These are phyloP conservation scores for Epinotia demarniana DNA, from an alignment of 2,888 invertebrate species.

Conservation along the genomic window DNA sequence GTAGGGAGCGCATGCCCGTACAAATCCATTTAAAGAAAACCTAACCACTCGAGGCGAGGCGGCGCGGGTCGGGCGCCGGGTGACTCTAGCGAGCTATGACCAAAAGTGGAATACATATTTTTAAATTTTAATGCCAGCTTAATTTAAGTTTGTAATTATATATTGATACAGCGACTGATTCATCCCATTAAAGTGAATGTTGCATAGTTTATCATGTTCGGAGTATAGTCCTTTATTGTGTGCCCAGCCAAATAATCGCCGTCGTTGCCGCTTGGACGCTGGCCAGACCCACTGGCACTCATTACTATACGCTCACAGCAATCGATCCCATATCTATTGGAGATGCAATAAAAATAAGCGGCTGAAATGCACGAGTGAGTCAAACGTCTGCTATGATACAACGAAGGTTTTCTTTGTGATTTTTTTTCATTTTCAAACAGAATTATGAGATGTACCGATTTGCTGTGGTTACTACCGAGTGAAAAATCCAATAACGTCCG, in stretches of 20 bases:
- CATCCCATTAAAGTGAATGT: not conserved
- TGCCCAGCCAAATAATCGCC: conserved; percentile 45
- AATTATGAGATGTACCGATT: too few relatives aligned
- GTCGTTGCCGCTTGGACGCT: conserved; percentile 42
- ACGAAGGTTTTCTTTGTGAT: not conserved
- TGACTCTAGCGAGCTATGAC: too few relatives aligned
- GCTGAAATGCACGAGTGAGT: not conserved
- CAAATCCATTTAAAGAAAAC: too few relatives aligned
- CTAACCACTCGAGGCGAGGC: too few relatives aligned
- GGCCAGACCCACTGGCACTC: conserved; percentile 43
- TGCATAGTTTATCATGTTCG: conserved; percentile 7
- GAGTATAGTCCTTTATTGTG: conserved; percentile 45
- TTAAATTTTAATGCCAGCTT: not conserved
- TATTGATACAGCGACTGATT: not conserved
- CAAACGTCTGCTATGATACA: not conserved
- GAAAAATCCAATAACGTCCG: too few relatives aligned
- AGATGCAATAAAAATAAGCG: conserved; percentile 21
- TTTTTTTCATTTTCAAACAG: not conserved
- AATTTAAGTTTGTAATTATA: too few relatives aligned
- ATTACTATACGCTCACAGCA: conserved; percentile 16
- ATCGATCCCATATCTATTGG: conserved; percentile 26
- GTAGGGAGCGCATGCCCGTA: too few relatives aligned
- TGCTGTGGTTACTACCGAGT: too few relatives aligned
- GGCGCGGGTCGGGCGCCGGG: too few relatives aligned
- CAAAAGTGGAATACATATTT: too few relatives aligned